Conservation (phyloP, 2,888 invertebrate species). For the Pheosia tremula region DNA sequence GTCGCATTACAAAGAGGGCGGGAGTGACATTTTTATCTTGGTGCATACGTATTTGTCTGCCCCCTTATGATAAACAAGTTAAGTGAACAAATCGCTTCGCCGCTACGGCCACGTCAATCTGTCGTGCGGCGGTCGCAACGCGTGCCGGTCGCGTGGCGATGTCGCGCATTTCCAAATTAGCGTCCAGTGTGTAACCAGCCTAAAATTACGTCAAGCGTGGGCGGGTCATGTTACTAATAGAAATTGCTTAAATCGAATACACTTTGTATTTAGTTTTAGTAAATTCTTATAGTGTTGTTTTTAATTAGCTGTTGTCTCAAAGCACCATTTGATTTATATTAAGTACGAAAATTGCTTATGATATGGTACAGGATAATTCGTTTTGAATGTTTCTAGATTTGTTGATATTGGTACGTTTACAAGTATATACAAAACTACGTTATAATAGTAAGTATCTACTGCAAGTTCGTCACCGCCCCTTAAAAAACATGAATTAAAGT, state of each 20-base stretch:
- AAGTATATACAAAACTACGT: too few species aligned
- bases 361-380: background rate
- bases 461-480: too few species aligned
- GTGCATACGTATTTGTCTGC: conserved; percentile 58
- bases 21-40: conserved; percentile 59
- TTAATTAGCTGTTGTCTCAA: background rate
- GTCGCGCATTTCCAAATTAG: conserved; percentile 79
- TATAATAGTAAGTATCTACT: too few species aligned
- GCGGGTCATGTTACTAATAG: conserved; percentile 58
- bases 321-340: background rate
- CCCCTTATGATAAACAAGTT: conserved; percentile 68
- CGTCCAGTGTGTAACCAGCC: conserved; percentile 69
- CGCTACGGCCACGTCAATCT: conserved; percentile 68
- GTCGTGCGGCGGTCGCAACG: conserved; percentile 67
- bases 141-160: conserved; percentile 64
- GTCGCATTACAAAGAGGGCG: conserved; percentile 51
- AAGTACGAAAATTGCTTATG: background rate
- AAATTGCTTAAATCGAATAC: conserved; percentile 22
- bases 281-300: background rate
- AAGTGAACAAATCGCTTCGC: conserved; percentile 77
- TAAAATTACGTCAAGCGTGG: conserved; percentile 63
- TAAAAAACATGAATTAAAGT: too few species aligned
- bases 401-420: too few species aligned
- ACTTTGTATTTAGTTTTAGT: conserved; percentile 11
- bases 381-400: background rate